Evolutionary conservation across 2,113 vertebrate genomes (phyloP), one percentile per base, ranked within the genome.

Genomic region (Charina bottae): DNA sequence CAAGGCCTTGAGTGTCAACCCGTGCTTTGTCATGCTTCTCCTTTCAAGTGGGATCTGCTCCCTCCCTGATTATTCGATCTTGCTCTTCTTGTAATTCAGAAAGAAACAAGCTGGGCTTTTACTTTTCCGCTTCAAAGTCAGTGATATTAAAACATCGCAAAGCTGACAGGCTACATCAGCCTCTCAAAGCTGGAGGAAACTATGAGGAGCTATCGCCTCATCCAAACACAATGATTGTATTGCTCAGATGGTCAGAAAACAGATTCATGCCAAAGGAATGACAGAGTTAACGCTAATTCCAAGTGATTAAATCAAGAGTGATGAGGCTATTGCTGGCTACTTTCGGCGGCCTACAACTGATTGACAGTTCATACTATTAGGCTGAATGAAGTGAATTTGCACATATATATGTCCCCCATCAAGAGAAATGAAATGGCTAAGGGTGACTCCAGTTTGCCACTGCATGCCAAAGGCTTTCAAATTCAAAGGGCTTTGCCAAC

Each of bases 381-480:
- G 95, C 94, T 93, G 90, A 96, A 97, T 85, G 89, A 96, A 96
- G 92, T 95, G 84, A 56, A 92, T 96, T 96, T 92, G 94, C 93
- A 94, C 93, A 93, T 94, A 93, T 93, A 37, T 7, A 96, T 95
- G 94, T 95, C 92, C 84, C 94, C 92, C 94, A 93, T 97, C 94
- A 96, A 97, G 94, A 96, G 89, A 90, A 92, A 95, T 94, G 89
- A 90, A 92, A 95, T 94, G 96, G 96, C 95, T 96, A 94, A 89
- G 93, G 93, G 96, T 96, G 95, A 95, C 94, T 92, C 95, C 94
- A 92, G 87, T 93, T 87, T 93, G 85, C 92, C 89, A 54, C 88
- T 72, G 62, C 28, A 78, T 68, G 92, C 95, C 93, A 95, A 91
- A 86, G 21, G 89, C 21, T 83, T 92, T 46, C 88, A 53, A 95